Base-by-base conservation (phyloP, 1,140 invertebrate species). In the Galendromus occidentalis region DNA sequence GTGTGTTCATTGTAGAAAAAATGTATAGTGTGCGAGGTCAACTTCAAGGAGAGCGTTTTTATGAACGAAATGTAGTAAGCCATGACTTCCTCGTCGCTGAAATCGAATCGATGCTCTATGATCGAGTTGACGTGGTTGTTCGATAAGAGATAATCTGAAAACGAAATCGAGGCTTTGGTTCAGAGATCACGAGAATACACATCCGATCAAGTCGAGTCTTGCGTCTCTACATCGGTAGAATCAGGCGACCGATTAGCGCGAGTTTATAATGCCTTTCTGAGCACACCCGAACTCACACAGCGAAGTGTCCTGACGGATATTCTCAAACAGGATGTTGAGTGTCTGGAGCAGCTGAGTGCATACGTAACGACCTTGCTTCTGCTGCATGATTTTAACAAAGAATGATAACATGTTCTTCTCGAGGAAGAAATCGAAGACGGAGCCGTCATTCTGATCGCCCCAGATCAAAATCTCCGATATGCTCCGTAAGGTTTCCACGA, bases 1-100 rank as follows among this genome's bases (percentile, higher is more conserved):
- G 93, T 98, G 74, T 94, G 88, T 91, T 98, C 95, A 81, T 97
- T 98, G 77, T 97, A 98, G 77, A 98, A 99, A 76, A 99, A 98
- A 75, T 99, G 93, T 73, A 99, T 95, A 1, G 95, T 98, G 75
- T 98, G 91, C 68, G 85, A 84, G 79, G 98, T 98, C n/a, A 99
- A 77, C 79, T 98, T 98, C 42, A 98, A 80, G 69, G 94, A 98
- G 18, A 99, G 79, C 0, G 94, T 98, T 77, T 98, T 98, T 65
- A 98, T 76, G 75, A 99, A 98, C 51, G 94, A 95, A 74, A 99
- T 98, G 76, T 98, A 99, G 76, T 99, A 98, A 5, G 94, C 95
- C 91, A 98, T 97, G 1, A 99, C 78, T 82, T 99, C 96, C 79
- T 99, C 96, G 79, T 99, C 94, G 17, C 90, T 92, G 73, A 99